Base-by-base conservation (phyloP, 1,140 invertebrate genomes). In the Antheraea mylitta region DNA sequence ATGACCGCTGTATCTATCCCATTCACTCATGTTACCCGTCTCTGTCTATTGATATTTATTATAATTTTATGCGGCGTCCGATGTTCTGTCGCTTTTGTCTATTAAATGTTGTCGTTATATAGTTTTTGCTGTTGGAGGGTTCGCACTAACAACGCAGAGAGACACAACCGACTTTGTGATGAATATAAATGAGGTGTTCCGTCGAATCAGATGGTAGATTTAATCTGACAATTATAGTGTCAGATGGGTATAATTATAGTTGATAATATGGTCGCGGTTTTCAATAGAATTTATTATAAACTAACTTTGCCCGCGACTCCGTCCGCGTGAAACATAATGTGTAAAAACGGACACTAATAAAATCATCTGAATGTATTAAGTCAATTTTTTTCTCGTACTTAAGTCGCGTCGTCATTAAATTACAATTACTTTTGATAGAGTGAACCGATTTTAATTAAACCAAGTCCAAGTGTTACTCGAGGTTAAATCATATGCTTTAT, bases 21-120 rank as follows among this genome's bases (percentile, higher is more conserved):
- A 69, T 45, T 77, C 73, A 6, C 19, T 5, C 65, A 7, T 18
- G 11, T 18, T 16, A 16, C 30, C 67, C 58, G 66, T 81, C 79
- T 73, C 78, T 68, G 68, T 83, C 79, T 80, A 60, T 65, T 61
- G 73, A 82, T 87, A 87, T 91, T 91, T 91, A 91, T 91, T 87
- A 89, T 91, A 89, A 91, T 91, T 91, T 89, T 89, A 91, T 91
- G 82, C 89, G 81, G 81, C 81, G 84, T 81, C 81, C 80, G 76
- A 71, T 76, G 70, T 76, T 66, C 45, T 64, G 75, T 75, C 73
- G 74, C 85, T 81, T 83, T 89, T 89, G 84, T 88, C 71, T 66
- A 73, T 77, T 91, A 89, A 91, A 89, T 81, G 84, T 75, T 80
- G 80, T 87, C 77, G 81, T 86, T 80, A 76, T 76, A 61, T 74